phyloP scores from a whole-genome alignment of 2,113 vertebrate genomes.

The Microcebus murinus region DNA sequence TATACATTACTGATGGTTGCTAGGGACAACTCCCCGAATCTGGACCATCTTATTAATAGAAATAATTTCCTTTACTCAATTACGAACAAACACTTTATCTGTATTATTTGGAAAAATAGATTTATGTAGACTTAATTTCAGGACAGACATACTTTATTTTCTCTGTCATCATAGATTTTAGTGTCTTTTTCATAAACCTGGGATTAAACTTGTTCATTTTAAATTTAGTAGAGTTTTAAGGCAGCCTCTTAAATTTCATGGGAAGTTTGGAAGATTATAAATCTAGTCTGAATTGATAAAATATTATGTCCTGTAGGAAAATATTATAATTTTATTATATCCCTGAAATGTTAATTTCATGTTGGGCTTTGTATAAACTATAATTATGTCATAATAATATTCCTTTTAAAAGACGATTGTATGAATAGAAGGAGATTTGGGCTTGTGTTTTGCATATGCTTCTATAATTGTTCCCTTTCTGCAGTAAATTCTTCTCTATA shows the following conservation, averaged over 20 bases:
- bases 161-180: background rate
- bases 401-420: constrained; percentile 66
- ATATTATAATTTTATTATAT: constrained; percentile 56
- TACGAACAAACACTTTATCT: background rate
- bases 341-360: constrained; percentile 67
- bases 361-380: constrained; percentile 40
- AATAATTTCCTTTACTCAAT: background rate
- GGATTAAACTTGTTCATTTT: background rate
- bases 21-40: background rate
- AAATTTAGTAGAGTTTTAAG: background rate
- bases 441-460: constrained; percentile 44
- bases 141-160: background rate
- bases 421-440: constrained; percentile 41
- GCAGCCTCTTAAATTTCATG: background rate
- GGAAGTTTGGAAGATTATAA: constrained; percentile 2
- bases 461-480: constrained; percentile 55
- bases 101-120: background rate
- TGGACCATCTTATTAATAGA: too few relatives aligned
- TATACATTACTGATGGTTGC: background rate
- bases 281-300: constrained; percentile 41
- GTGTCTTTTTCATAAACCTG: background rate
- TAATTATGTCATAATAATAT: constrained; percentile 70
- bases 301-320: constrained; percentile 54
- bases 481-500: constrained; percentile 31
- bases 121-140: background rate